phyloP scores from a whole-genome alignment of 1,140 invertebrate genomes.

The Apis dorsata region DNA sequence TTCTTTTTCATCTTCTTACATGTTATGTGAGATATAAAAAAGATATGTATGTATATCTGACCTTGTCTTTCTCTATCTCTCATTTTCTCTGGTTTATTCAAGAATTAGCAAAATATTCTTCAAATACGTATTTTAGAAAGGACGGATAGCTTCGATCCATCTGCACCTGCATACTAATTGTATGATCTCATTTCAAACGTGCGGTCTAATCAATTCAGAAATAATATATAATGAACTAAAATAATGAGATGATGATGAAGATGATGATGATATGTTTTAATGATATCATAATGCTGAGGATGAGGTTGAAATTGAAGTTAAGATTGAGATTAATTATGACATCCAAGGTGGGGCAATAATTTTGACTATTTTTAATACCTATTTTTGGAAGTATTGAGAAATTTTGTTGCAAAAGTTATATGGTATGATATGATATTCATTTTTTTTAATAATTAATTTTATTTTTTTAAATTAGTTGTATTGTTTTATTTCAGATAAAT shows the following conservation, averaged over 20 bases:
- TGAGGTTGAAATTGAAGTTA: neutral
- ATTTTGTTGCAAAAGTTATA: too few species aligned
- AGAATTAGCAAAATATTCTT: slow-evolving; percentile 59
- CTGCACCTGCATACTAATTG: slow-evolving; percentile 49
- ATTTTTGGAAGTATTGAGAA: too few species aligned
- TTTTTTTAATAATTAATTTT: too few species aligned
- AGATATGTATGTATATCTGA: slow-evolving; percentile 22
- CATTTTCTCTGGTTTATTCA: slow-evolving; percentile 47
- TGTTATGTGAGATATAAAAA: neutral
- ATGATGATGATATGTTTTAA: neutral
- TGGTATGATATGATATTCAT: too few species aligned
- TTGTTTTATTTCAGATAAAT: too few species aligned
- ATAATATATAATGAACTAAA: slow-evolving; percentile 6
- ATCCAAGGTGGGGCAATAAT: too few species aligned
- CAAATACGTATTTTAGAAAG: slow-evolving; percentile 38
- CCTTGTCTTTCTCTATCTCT: neutral
- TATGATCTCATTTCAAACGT: slow-evolving; percentile 55
- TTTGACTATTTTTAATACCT: too few species aligned
- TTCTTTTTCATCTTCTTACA: slow-evolving; percentile 31
- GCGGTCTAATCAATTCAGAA: slow-evolving; percentile 26
- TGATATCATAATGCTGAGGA: neutral
- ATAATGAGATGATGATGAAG: slow-evolving; percentile 5
- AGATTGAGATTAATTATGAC: neutral
- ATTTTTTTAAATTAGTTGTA: too few species aligned
- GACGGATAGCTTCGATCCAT: slow-evolving; percentile 66